These are phyloP conservation scores for Hyperoplus lanceolatus DNA, from an alignment of 2,797 vertebrate species.

Conservation along the genomic window DNA sequence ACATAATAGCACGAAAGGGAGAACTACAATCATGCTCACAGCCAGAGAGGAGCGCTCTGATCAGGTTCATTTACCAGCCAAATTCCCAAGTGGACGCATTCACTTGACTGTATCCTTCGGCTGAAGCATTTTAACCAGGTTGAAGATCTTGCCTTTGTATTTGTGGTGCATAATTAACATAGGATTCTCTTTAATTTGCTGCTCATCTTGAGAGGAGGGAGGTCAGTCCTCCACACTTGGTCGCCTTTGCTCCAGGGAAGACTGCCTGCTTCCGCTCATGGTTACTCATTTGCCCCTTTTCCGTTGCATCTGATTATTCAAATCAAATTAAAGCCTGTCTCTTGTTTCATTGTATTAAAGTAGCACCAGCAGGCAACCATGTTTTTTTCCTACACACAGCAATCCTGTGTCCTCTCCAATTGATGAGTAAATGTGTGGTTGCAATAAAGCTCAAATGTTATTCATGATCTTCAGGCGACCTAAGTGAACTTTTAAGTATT, in stretches of 20 bases:
- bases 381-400: conserved; percentile 26
- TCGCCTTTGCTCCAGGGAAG: conserved; percentile 55
- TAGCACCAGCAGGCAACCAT: conserved; percentile 45
- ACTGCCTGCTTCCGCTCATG: conserved; percentile 48
- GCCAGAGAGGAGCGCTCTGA: conserved; percentile 15
- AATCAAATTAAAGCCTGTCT: conserved; percentile 57
- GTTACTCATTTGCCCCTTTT: conserved; percentile 51
- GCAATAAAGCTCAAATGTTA: conserved; percentile 33
- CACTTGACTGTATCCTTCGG: not conserved
- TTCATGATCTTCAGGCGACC: conserved; percentile 20
- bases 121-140: conserved; percentile 29
- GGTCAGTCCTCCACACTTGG: conserved; percentile 10
- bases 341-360: conserved; percentile 41
- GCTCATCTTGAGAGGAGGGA: conserved; percentile 43
- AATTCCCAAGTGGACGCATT: not conserved
- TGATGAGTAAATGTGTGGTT: conserved; percentile 9
- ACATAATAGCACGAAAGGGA: not conserved
- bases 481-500: conserved; percentile 29
- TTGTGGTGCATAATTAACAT: conserved; percentile 64
- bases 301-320: conserved; percentile 54
- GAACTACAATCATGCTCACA: not conserved
- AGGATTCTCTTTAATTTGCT: conserved; percentile 56
- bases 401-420: not conserved
- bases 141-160: conserved; percentile 48
- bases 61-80: conserved; percentile 36